Conservation (phyloP, 1,140 invertebrate species). For the Diploscapter pachys region DNA sequence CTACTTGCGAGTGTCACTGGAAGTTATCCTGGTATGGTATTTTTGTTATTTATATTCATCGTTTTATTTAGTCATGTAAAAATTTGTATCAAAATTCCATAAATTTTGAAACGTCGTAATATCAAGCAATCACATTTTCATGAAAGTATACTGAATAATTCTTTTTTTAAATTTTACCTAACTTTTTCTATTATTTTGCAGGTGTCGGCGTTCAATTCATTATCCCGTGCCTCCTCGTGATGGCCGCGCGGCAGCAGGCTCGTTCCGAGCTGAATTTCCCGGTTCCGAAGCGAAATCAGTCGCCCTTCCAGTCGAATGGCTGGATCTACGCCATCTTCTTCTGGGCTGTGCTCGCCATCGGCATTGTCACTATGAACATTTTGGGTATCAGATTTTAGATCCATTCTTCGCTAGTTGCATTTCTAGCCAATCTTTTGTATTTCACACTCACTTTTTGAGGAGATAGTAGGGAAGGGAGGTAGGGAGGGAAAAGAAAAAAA, state of each 20-base stretch:
- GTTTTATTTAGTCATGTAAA: no score
- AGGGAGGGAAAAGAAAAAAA: no score
- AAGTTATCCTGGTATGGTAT: conserved; percentile 73
- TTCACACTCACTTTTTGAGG: no score
- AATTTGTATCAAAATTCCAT: no score
- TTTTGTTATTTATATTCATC: background rate
- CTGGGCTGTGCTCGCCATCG: conserved; percentile 50
- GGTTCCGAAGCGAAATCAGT: conserved; percentile 42
- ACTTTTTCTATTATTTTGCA: conserved; percentile 67
- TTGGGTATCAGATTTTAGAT: conserved; percentile 34
- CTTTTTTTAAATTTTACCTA: conserved; percentile 10
- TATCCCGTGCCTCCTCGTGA: conserved; percentile 81
- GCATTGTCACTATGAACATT: conserved; percentile 50
- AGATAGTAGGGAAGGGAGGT: no score
- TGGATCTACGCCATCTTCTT: conserved; percentile 47
- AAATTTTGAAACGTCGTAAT: background rate
- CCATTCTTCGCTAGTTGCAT: background rate
- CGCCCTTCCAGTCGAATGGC: conserved; percentile 43
- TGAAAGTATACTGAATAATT: background rate
- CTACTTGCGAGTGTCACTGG: conserved; percentile 44
- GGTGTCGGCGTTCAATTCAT: conserved; percentile 91
- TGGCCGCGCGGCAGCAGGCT: conserved; percentile 52
- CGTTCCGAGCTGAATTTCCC: conserved; percentile 20
- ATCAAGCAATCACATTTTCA: conserved; percentile 56
- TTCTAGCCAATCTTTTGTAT: no score